These are phyloP conservation scores for Sarcophaga peregrina DNA, from an alignment of 1,140 invertebrate species.

Conservation along the genomic window DNA sequence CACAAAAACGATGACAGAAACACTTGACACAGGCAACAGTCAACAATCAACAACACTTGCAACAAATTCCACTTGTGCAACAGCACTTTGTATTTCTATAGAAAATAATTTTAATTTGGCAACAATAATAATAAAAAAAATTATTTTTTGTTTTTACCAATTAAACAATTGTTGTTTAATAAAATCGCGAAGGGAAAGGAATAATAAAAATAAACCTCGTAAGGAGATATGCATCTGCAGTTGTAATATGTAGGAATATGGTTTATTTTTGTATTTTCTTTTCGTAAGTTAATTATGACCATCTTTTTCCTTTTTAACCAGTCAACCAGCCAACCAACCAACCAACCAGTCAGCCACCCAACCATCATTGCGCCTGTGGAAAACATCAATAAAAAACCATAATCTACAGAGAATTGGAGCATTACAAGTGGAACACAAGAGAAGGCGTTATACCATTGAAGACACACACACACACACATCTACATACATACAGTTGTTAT, in stretches of 20 bases:
- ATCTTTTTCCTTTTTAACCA: not conserved
- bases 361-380: too few relatives aligned
- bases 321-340: not conserved
- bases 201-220: not conserved
- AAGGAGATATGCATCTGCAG: too few relatives aligned
- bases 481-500: not conserved
- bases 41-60: not conserved
- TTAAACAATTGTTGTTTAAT: not conserved
- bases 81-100: constrained; percentile 1
- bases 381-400: not conserved
- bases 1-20: not conserved
- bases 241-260: too few relatives aligned
- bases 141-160: not conserved
- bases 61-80: not conserved
- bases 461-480: not conserved
- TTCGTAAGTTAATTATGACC: not conserved
- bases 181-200: not conserved
- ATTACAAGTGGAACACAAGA: not conserved
- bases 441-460: not conserved
- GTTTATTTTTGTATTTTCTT: not conserved
- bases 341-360: not conserved
- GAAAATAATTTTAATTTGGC: not conserved
- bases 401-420: constrained; percentile 9
- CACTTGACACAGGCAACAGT: not conserved
- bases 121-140: too few relatives aligned